Base-by-base conservation (phyloP, 2,888 invertebrate species). In the Cheiracanthium punctorium region DNA sequence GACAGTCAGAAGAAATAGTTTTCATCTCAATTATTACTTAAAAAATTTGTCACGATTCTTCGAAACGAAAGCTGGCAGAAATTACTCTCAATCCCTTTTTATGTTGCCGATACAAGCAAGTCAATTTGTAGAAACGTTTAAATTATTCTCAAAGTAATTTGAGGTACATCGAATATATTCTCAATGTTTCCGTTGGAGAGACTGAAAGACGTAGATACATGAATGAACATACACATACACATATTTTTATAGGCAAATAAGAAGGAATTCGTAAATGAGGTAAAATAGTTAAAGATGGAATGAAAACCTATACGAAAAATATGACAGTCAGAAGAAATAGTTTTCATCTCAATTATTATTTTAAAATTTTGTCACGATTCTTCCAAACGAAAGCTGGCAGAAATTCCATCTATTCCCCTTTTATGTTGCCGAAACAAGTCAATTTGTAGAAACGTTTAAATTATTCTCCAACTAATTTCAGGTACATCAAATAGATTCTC, bases 111-210 rank as follows among this genome's bases (percentile, higher is more conserved):
- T n/a, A n/a, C n/a, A n/a, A n/a, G n/a, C n/a, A n/a, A 72, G 64
- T 76, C 65, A 32, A 77, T 71, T 81, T 64, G 20, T 32, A 32
- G 72, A 65, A 64, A 65, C 43, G 41, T 72, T 77, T 72, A 73
- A 64, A 77, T 84, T 73, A 73, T 84, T 77, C 79, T 17, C 58
- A 84, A 73, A 69, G 73, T 69, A 84, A 84, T 84, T 84, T 79
- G 43, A n/a, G n/a, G 79, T 52, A 58, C 73, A 79, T 84, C 77
- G 67, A 84, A 72, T 84, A 73, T 79, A 28, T 65, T 84, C 69
- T 79, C 77, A n/a, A 84, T 79, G 58, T 32, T 84, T 84, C 84
- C n/a, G 41, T 24, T 69, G 64, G 71, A 29, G 58, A 70, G 30
- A 30, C 48, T 65, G 30, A 14, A 24, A 32, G 52, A 82, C 69